Evolutionary conservation across 1,140 invertebrate genomes (phyloP), one percentile per base, ranked within the genome.

Genomic region (Akabosia matsudoensis): DNA sequence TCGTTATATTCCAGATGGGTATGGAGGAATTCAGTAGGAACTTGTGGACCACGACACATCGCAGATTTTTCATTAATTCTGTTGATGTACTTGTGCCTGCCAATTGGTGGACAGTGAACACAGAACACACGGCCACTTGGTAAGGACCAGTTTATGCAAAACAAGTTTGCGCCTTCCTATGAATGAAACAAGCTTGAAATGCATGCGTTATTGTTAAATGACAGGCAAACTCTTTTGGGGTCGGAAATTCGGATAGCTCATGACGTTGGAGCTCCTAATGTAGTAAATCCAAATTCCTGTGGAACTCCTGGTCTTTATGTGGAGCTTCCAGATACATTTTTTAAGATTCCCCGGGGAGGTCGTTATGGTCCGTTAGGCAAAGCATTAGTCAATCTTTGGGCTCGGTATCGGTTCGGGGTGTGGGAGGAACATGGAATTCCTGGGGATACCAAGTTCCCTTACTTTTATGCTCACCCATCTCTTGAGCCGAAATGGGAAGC

Each of bases 351-450:
- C n/a, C n/a, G n/a, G n/a, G n/a, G n/a, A n/a, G n/a, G n/a, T n/a
- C n/a, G n/a, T 56, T 45, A 3, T 72, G 4, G 81, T 45, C 37
- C 7, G 7, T 45, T 45, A 86, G 86, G 80, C 70, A 84, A 84
- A 45, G 82, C 84, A 37, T 74, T 87, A n/a, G 84, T 86, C 18
- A 86, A 86, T 75, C 85, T 87, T 76, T 87, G 86, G 85, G 85
- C 85, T 0, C 85, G 86, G 74, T 85, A 85, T 56, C 83, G 86
- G 0, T 87, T 85, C 80, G 86, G 86, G 0, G 84, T 86, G n/a
- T 87, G 86, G 79, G 84, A 86, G 72, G 86, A 87, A 79, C 85
- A 84, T 74, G 83, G 84, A 28, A 82, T 82, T 70, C 82, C 81
- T 10, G 80, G 78, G 1, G 82, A 84, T 71, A 80, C 77, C 1